These are phyloP conservation scores for Tylochromis polylepis DNA, from an alignment of 2,113 vertebrate species.

Conservation along the genomic window DNA sequence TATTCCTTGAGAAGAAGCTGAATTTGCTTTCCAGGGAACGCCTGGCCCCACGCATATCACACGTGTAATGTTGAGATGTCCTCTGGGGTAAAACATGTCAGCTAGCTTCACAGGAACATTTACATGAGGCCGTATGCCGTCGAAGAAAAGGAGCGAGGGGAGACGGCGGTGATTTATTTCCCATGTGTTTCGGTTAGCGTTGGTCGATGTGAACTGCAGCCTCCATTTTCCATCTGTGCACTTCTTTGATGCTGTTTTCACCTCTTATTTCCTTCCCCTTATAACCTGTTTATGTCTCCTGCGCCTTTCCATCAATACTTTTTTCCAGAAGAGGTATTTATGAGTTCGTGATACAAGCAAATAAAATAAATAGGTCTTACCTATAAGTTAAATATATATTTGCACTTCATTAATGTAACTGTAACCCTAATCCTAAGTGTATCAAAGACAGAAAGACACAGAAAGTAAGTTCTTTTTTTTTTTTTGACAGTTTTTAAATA, in stretches of 20 bases:
- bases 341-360: neutral
- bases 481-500: neutral
- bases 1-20: constrained; percentile 24
- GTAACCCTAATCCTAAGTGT: neutral
- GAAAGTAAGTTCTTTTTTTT: neutral
- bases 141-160: constrained; percentile 20
- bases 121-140: constrained; percentile 54
- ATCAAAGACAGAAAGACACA: neutral
- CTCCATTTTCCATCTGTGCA: constrained; percentile 54
- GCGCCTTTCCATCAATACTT: neutral
- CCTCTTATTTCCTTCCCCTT: neutral
- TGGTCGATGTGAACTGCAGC: constrained; percentile 43
- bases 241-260: neutral
- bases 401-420: neutral
- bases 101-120: constrained; percentile 55
- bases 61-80: constrained; percentile 29
- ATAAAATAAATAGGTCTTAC: neutral
- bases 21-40: constrained; percentile 59
- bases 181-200: constrained; percentile 57
- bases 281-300: neutral
- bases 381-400: too few relatives aligned
- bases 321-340: neutral
- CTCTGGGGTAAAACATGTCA: constrained; percentile 57
- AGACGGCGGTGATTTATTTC: constrained; percentile 64
- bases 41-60: constrained; percentile 48